Evolutionary conservation across 2,888 invertebrate genomes (phyloP), one percentile per base, ranked within the genome.

Genomic region (Hirtodrosophila histrioides): DNA sequence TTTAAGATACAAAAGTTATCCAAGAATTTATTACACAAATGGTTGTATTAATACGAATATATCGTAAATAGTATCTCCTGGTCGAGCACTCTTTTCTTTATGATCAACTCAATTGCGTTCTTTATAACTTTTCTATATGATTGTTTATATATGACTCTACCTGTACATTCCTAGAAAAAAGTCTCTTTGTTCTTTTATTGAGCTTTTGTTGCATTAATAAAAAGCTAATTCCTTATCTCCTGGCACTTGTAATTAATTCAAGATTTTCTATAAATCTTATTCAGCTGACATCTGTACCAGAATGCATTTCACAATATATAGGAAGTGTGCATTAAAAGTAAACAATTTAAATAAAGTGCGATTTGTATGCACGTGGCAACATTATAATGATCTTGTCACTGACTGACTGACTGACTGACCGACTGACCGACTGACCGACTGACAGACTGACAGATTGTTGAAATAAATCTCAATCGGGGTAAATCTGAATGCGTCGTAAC

Each of bases 401-500:
- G 66, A 67, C 66, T 48, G 44, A 74, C 65, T 67, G 56, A 36
- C 24, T 24, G 40, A 69, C 55, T 57, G 60, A 70, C 53, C 37
- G 62, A 56, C 44, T 48, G 75, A 29, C 44, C 33, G 37, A 62
- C 49, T 65, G 68, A 69, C 37, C 35, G 37, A 55, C 10, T 50
- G 55, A 66, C 37, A 24, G 51, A 56, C 48, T 53, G 71, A 61
- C 64, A 60, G 49, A 74, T 69, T 83, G 65, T 46, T 72, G 58
- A 75, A 78, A 81, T 84, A 81, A 81, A 81, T 81, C 80, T 84
- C 64, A 84, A 81, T 81, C 69, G 64, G 45, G 61, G 53, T 51
- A 63, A 71, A 71, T 71, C 56, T 40, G 41, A 70, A 36, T 45
- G 72, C 56, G 50, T 49, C 9, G 27, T 7, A 31, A 9, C 31